phyloP scores from a whole-genome alignment of 2,797 vertebrate species.

The Micropoecilia bifurca region DNA sequence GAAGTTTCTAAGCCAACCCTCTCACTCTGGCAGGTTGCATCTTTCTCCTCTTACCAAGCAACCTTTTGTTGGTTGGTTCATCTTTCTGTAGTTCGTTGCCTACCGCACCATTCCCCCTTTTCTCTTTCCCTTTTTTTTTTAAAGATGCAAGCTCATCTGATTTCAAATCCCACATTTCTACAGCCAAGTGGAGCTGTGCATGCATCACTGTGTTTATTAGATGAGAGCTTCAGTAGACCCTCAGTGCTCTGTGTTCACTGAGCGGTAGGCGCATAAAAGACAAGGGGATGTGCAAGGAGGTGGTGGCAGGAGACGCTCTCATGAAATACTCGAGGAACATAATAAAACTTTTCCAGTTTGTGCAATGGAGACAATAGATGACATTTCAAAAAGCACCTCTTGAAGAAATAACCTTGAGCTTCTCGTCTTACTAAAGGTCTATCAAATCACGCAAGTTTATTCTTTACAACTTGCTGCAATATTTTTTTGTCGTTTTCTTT shows the following conservation, averaged over 20 bases:
- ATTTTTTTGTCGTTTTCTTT: slow-evolving; percentile 19
- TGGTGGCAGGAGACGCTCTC: slow-evolving; percentile 31
- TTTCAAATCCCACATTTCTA: slow-evolving; percentile 73
- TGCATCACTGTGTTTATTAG: slow-evolving; percentile 60
- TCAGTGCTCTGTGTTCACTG: slow-evolving; percentile 44
- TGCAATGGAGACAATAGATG: slow-evolving; percentile 18
- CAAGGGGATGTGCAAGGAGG: slow-evolving; percentile 24
- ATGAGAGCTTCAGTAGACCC: slow-evolving; percentile 67
- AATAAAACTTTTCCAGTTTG: slow-evolving; percentile 32
- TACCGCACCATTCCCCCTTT: background rate
- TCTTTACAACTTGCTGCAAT: slow-evolving; percentile 32
- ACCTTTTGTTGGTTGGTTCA: slow-evolving; percentile 38
- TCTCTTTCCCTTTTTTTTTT: slow-evolving; percentile 32
- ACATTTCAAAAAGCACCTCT: slow-evolving; percentile 28
- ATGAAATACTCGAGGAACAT: slow-evolving; percentile 31
- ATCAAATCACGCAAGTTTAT: slow-evolving; percentile 28
- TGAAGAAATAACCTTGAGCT: slow-evolving; percentile 16
- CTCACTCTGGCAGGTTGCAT: slow-evolving; percentile 73
- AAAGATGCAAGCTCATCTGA: slow-evolving; percentile 45
- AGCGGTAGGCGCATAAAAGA: slow-evolving; percentile 37
- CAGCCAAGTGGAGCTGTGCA: slow-evolving; percentile 50
- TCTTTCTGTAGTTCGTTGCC: slow-evolving; percentile 40
- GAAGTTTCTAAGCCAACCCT: slow-evolving; percentile 87
- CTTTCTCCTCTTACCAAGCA: slow-evolving; percentile 55
- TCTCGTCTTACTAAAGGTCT: slow-evolving; percentile 7